Evolutionary conservation across 2,113 vertebrate genomes (phyloP).

Genomic region (Silurus meridionalis): DNA sequence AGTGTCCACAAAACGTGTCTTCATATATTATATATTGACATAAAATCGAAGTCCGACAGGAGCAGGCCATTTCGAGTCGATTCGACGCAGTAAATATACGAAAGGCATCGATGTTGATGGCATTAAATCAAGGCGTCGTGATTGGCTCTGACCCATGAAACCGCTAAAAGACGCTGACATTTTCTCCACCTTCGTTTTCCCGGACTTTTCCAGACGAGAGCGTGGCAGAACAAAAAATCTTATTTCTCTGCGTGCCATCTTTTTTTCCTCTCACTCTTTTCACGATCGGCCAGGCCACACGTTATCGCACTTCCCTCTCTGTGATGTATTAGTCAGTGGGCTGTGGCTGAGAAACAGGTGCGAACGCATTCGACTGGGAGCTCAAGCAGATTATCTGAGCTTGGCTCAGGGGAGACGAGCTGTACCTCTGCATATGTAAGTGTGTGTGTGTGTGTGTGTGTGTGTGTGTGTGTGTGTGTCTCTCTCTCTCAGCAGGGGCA

Average conservation of each 20-base stretch:
- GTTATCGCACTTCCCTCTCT: constrained; percentile 33
- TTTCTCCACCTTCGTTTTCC: not conserved
- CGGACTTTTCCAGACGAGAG: not conserved
- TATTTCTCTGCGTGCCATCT: not conserved
- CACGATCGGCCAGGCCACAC: constrained; percentile 35
- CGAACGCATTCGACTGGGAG: constrained; percentile 63
- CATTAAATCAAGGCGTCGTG: not conserved
- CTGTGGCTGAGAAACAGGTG: constrained; percentile 68
- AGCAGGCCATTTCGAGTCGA: no score
- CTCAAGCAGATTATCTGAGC: constrained; percentile 67
- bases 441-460: constrained; percentile 33
- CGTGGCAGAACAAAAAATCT: not conserved
- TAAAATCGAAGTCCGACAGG: no score
- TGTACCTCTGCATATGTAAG: constrained; percentile 37
- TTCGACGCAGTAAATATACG: no score
- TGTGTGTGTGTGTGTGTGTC: constrained; percentile 42
- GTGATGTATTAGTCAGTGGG: constrained; percentile 66
- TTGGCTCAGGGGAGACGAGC: constrained; percentile 58
- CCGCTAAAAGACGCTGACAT: not conserved
- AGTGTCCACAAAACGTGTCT: no score
- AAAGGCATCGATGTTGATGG: not conserved
- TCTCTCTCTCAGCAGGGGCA: constrained; percentile 51
- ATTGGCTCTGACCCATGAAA: no score
- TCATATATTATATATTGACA: no score
- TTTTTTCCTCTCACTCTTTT: not conserved